Evolutionary conservation across 2,888 invertebrate species (phyloP).

Genomic region (Drosophila kokeensis): DNA sequence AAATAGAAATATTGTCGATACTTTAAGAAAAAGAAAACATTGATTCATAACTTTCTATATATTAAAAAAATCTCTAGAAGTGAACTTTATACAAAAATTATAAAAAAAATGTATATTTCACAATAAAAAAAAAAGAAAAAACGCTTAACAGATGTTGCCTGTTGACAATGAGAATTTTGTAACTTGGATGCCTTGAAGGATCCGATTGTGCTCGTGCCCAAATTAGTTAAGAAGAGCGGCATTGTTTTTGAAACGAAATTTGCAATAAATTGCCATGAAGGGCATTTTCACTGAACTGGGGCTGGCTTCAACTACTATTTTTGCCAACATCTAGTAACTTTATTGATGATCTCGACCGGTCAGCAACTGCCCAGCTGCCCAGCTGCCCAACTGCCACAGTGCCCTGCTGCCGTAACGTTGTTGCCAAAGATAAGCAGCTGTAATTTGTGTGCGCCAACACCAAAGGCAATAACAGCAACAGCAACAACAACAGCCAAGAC

Average conservation of each 20-base stretch:
- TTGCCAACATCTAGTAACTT: constrained; percentile 70
- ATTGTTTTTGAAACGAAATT: constrained; percentile 78
- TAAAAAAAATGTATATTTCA: neutral
- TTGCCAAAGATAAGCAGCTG: constrained; percentile 79
- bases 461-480: constrained; percentile 59
- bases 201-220: constrained; percentile 28
- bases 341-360: constrained; percentile 72
- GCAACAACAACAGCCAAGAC: constrained; percentile 47
- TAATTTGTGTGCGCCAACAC: constrained; percentile 77
- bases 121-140: no score
- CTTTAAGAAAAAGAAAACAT: neutral
- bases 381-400: constrained; percentile 24
- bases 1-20: neutral
- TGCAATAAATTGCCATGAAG: constrained; percentile 75
- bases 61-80: neutral
- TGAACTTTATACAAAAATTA: neutral
- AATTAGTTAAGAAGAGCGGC: constrained; percentile 67
- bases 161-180: constrained; percentile 16
- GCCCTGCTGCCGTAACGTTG: constrained; percentile 34
- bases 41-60: neutral
- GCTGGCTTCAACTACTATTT: constrained; percentile 60
- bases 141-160: neutral
- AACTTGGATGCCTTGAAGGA: constrained; percentile 4
- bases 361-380: constrained; percentile 36
- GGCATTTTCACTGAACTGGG: constrained; percentile 41